Evolutionary conservation across 2,113 vertebrate genomes (phyloP), one percentile per base, ranked within the genome.

Genomic region (Tragelaphus strepsiceros): DNA sequence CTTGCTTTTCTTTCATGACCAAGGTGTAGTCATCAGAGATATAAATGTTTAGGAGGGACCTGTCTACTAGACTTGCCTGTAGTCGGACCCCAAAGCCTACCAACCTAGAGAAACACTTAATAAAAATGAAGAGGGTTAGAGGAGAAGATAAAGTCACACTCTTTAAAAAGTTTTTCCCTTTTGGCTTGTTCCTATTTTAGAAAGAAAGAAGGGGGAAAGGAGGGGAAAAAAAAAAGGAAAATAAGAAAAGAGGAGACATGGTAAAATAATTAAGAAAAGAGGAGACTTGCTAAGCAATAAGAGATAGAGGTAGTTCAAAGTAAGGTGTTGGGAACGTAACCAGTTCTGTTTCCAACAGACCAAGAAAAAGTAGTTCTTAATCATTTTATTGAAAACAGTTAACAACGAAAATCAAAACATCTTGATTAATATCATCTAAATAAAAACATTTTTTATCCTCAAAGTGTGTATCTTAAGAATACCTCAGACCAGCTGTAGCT

Each of bases 301-400:
- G 35, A 86, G 24, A 30, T 32, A 77, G 93, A 91, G 4, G 9
- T 43, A 61, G 46, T 21, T 92, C 2, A 88, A 43, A 81, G 17
- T 30, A 51, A 80, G 32, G 51, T 88, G 61, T 56, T 81, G 64
- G 24, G 59, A 92, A 91, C 9, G 6, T 32, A n/a, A 61, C 26
- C 56, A 74, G 39, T 91, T 80, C 49, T 89, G 77, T 49, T 97
- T 2, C 51, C 77, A 96, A 2, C 9, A 26, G 59, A 64, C 62
- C n/a, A 93, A 93, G 21, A 9, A 81, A n/a, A 86, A 67, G 46
- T 93, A 82, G 59, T 77, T 93, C 24, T 77, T 46, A 64, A 61
- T 78, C 78, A 97, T 88, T 92, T 92, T 95, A 86, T 11, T 85
- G 32, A 95, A 97, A 90, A 81, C 9, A 94, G 32, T 62, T 96